Conservation (phyloP, 2,888 invertebrate species). For the Hydropsyche betteni region DNA sequence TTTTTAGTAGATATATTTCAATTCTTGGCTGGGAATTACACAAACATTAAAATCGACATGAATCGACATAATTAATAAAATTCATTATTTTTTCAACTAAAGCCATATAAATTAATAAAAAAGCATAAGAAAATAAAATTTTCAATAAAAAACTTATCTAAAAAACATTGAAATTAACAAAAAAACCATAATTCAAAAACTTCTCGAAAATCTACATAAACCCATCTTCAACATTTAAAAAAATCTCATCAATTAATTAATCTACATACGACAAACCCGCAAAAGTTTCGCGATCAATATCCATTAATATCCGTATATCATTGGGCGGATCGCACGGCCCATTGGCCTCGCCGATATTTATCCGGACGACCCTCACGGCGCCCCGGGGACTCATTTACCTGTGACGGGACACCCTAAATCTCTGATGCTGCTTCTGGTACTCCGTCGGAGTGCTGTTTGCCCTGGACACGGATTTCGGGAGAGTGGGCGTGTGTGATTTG, state of each 20-base stretch:
- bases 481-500: slow-evolving; percentile 48
- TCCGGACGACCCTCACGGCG: slow-evolving; percentile 43
- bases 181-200: neutral
- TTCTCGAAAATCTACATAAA: neutral
- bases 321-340: slow-evolving; percentile 29
- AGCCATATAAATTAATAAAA: too few species aligned
- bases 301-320: slow-evolving; percentile 39
- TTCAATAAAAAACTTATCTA: too few species aligned
- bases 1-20: too few species aligned
- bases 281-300: slow-evolving; percentile 16
- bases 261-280: too few species aligned
- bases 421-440: neutral
- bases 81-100: too few species aligned
- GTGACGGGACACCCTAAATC: slow-evolving; percentile 49
- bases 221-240: neutral
- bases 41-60: too few species aligned
- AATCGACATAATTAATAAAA: too few species aligned
- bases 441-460: slow-evolving; percentile 15
- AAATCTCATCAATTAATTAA: too few species aligned
- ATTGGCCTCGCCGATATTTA: slow-evolving; percentile 46
- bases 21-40: too few species aligned
- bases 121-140: too few species aligned
- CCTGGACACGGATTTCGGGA: neutral
- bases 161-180: neutral
- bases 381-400: slow-evolving; percentile 50